Evolutionary conservation across 2,113 vertebrate genomes (phyloP).

Genomic region (Emydura subglobosa): DNA sequence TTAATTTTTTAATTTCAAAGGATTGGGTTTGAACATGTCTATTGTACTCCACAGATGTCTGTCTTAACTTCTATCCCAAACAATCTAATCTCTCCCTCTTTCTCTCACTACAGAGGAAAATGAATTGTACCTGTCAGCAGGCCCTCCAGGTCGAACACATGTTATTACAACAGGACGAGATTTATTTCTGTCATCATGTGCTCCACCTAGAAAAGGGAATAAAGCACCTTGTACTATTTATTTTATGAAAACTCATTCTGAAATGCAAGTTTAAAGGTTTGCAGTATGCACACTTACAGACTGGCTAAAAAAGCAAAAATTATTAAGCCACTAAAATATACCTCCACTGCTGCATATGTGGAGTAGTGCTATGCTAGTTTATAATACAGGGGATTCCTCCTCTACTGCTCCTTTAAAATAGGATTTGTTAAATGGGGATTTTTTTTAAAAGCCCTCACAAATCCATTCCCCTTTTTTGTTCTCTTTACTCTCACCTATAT

Average conservation of each 20-base stretch:
- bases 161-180: conserved; percentile 97
- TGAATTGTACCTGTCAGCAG: conserved; percentile 92
- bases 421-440: background rate
- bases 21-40: background rate
- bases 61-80: conserved; percentile 37
- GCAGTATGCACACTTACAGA: background rate
- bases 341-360: background rate
- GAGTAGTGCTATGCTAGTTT: background rate
- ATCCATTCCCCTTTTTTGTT: background rate
- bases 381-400: background rate
- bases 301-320: conserved; percentile 4
- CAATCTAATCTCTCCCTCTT: conserved; percentile 37
- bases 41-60: conserved; percentile 4
- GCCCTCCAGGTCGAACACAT: conserved; percentile 93
- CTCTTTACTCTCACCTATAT: background rate
- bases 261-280: conserved; percentile 24
- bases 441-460: background rate
- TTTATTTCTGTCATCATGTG: conserved; percentile 97
- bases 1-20: conserved; percentile 18
- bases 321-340: background rate
- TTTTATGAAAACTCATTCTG: conserved; percentile 40
- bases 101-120: conserved; percentile 62
- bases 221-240: conserved; percentile 1
- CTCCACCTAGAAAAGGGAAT: conserved; percentile 85
- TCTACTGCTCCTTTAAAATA: background rate